Base-by-base conservation (phyloP, 1,140 invertebrate species). In the Drosophila bocki region DNA sequence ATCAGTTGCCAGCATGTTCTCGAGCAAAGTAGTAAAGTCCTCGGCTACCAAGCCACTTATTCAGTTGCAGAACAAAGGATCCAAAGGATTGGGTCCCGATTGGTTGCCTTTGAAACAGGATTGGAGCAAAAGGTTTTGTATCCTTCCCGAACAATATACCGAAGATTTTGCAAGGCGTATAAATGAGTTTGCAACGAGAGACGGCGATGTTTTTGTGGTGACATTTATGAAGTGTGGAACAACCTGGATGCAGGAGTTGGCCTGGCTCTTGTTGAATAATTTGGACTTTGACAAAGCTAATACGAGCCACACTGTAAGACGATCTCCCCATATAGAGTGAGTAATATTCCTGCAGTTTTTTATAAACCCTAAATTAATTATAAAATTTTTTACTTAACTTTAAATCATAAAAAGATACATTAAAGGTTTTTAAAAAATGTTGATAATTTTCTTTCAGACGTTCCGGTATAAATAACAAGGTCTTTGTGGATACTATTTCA, bases 231-330 rank as follows among this genome's bases (percentile, higher is more conserved):
- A 74, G 92, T 54, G 63, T 47, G 82, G 95, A 8, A 95, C 95
- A 8, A 96, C 95, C 19, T 96, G 95, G 95, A 94, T 94, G 6
- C 95, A 96, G 91, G 95, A 96, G 82, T 93, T 96, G 87, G 92
- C 95, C 3, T 96, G 95, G 94, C 76, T 95, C 2, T 91, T 96
- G 42, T 83, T 93, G 51, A 95, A 95, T 72, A 88, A 95, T 63
- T 92, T 95, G 35, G 93, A 96, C 42, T 85, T 53, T 72, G 67
- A 75, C 7, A 0, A 39, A 41, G 93, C 80, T 9, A 93, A 93
- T 3, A 92, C 94, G 75, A 94, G 93, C 11, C 93, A 95, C 19
- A 94, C 97, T 57, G 94, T 95, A 76, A 92, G 94, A 47, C 91
- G 94, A 12, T 93, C 93, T 62, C 93, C 93, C 0, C 79, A 94